These are phyloP conservation scores for Falco novaeseelandiae DNA, from an alignment of 2,797 vertebrate species.

Conservation along the genomic window DNA sequence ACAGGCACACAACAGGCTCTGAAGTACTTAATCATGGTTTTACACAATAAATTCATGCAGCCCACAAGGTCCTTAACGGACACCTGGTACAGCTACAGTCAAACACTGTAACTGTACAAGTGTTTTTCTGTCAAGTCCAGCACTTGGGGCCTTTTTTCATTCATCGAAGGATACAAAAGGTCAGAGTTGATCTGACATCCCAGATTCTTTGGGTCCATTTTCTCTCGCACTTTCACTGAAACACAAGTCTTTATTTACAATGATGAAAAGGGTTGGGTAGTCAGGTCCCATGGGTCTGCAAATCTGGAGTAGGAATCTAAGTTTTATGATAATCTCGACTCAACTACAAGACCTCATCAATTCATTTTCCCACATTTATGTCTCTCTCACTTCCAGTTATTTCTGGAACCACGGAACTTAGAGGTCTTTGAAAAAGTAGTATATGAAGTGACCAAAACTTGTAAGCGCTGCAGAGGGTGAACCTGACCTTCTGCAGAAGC, in stretches of 20 bases:
- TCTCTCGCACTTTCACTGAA: neutral
- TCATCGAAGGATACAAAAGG: neutral
- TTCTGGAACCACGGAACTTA: neutral
- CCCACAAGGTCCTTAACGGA: neutral
- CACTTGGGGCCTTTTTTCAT: neutral
- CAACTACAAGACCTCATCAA: neutral
- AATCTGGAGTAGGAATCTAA: neutral
- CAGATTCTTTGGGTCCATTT: conserved; percentile 11
- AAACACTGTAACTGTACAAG: neutral
- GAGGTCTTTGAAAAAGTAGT: neutral
- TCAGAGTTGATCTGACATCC: neutral
- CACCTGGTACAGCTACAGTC: neutral
- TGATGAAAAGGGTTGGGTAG: neutral
- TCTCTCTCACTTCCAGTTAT: neutral
- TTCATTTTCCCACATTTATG: neutral
- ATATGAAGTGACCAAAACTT: neutral
- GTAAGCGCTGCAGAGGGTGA: neutral
- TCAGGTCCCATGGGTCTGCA: neutral
- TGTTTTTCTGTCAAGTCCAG: neutral
- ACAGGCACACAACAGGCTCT: neutral
- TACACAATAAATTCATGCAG: neutral
- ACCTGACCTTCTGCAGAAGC: neutral
- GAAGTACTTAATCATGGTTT: neutral
- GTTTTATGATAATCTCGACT: neutral
- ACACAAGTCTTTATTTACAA: conserved; percentile 2